A percentile compares a stretch with the other conserved stretches of the same genome.
Conservation (phyloP, 2,797 vertebrate genomes). For the Clamator glandarius region DNA sequence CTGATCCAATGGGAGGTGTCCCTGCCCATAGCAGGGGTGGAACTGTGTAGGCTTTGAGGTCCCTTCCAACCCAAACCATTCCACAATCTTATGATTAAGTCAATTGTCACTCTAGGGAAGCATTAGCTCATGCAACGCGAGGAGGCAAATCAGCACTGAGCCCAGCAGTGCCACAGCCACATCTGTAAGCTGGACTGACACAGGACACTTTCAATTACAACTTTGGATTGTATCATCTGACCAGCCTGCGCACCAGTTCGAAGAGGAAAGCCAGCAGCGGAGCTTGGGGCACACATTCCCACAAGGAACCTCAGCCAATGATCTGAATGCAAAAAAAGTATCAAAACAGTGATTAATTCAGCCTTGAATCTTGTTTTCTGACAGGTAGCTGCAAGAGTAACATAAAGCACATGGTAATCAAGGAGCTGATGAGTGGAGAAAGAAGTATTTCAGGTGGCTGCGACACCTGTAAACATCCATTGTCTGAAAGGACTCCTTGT, state of each 20-base stretch:
- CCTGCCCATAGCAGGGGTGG: too few relatives aligned
- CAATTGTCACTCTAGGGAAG: background rate
- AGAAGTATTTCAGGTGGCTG: background rate
- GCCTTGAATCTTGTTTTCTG: background rate
- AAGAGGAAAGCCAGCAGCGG: background rate
- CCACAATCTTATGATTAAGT: background rate
- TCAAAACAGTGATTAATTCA: background rate
- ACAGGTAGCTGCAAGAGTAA: background rate
- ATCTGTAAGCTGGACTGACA: fast-evolving
- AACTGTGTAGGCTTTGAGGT: too few relatives aligned
- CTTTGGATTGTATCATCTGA: background rate
- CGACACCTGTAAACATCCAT: slow-evolving; percentile 21
- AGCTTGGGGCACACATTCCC: background rate
- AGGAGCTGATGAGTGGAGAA: background rate
- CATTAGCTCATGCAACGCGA: background rate
- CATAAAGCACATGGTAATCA: background rate
- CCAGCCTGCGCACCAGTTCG: background rate
- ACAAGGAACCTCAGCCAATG: background rate
- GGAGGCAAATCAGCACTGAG: background rate
- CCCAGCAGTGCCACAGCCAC: background rate
- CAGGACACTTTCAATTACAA: background rate
- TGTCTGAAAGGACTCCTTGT: slow-evolving; percentile 28
- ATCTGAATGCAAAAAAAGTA: background rate
- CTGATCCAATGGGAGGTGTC: too few relatives aligned
- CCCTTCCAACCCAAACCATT: too few relatives aligned